These are phyloP conservation scores for Cavia aperea DNA, from an alignment of 2,113 vertebrate genomes.

Conservation along the genomic window DNA sequence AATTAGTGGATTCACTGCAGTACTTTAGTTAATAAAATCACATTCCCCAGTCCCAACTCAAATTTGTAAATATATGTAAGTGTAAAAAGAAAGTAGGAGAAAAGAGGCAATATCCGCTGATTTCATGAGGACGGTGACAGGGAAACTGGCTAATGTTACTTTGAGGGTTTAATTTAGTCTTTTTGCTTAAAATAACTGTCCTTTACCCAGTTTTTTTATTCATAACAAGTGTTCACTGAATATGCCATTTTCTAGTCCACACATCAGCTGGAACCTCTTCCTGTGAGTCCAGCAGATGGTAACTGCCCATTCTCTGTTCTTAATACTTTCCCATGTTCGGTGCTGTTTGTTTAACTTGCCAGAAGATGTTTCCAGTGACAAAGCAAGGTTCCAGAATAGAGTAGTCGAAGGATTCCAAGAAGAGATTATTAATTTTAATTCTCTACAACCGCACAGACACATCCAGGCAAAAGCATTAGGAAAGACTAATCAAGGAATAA, in stretches of 20 bases:
- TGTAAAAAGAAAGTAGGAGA: neutral
- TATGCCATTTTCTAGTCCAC: neutral
- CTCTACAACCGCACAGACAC: neutral
- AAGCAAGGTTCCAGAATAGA: neutral
- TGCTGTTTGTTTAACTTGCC: neutral
- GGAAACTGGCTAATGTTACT: neutral
- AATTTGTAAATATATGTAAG: neutral
- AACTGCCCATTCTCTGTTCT: neutral
- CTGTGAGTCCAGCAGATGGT: neutral
- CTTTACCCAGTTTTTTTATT: neutral
- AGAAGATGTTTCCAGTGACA: conserved; percentile 42
- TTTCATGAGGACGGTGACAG: neutral
- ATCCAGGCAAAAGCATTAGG: conserved; percentile 33
- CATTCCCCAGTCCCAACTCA: neutral
- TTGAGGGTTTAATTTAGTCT: neutral
- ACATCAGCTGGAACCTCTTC: neutral
- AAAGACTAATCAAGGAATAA: conserved; percentile 62
- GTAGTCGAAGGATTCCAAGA: neutral
- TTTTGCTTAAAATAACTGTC: neutral
- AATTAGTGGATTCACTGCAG: neutral
- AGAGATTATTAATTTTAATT: conserved; percentile 58
- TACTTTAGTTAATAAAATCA: neutral
- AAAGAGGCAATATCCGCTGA: neutral
- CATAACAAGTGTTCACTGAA: neutral
- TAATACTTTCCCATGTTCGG: neutral